Percentiles rank a stretch among this genome's conserved stretches.
phyloP scores from a whole-genome alignment of 2,888 invertebrate genomes.

The Rutpela maculata region DNA sequence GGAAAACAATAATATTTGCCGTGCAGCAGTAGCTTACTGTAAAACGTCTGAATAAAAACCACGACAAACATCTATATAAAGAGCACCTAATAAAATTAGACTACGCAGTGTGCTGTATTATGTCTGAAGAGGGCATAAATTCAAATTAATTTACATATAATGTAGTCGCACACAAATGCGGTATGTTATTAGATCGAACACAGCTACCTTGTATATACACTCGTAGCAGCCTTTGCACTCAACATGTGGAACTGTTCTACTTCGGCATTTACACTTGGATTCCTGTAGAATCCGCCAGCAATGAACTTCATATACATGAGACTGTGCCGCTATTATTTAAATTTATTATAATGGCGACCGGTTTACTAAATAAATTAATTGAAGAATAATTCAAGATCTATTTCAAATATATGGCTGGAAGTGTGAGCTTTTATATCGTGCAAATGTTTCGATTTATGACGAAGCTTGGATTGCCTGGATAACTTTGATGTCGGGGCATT shows the following conservation, averaged over 20 bases:
- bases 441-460: neutral
- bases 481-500: too few relatives aligned
- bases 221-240: neutral
- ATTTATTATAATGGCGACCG: conserved; percentile 42
- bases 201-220: conserved; percentile 16
- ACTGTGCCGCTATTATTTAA: conserved; percentile 34
- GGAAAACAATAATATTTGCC: too few relatives aligned
- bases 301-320: conserved; percentile 4
- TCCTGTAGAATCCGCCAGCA: conserved; percentile 11
- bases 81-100: conserved; percentile 12
- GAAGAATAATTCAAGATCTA: conserved; percentile 20
- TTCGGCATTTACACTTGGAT: conserved; percentile 27
- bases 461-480: neutral
- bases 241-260: conserved; percentile 29
- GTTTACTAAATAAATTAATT: conserved; percentile 39
- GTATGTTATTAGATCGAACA: conserved; percentile 16
- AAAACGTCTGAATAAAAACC: neutral
- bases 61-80: neutral
- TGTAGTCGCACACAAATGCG: conserved; percentile 24
- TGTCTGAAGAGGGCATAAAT: conserved; percentile 10
- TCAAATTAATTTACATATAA: conserved; percentile 28
- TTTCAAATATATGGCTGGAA: neutral
- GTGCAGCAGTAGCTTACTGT: neutral
- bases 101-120: conserved; percentile 12
- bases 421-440: neutral